Base-by-base conservation (phyloP, 2,797 vertebrate genomes). In the Falco cherrug region DNA sequence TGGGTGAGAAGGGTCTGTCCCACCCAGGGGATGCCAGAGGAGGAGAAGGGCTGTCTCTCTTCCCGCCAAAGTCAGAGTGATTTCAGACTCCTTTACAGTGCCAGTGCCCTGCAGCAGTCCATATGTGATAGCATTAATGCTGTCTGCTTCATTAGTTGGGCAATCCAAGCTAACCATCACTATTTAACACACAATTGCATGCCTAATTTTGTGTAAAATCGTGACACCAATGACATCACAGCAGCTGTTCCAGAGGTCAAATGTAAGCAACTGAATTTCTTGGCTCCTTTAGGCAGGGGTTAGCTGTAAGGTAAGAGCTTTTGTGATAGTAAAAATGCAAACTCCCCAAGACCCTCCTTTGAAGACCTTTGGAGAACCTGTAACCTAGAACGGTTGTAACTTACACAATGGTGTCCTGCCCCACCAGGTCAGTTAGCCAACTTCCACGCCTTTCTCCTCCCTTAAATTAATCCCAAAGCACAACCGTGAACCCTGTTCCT, bases 191-290 rank as follows among this genome's bases (percentile, higher is more conserved):
- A 93, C 92, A 98, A 98, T 98, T 98, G 95, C 97, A 97, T 73
- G 61, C 86, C 97, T 98, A 98, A 98, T 98, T 97, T 97, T 98
- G 97, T 97, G 89, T 98, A 97, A 98, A 98, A 98, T 96, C 96
- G n/a, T 98, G 93, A 89, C 83, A 92, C 93, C 98, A 98, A 97
- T 98, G 97, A 97, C 95, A 97, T 98, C 97, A 97, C 77, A 64
- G 43, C 61, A 61, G 12, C 45, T 16, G 8, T 6, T 73, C 45
- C 60, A 92, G 97, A 98, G 97, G 97, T 97, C 83, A 97, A 19
- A 75, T 63, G 41, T 48, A 65, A 88, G 60, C 11, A 3, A 33
- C 86, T 80, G 18, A 83, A 78, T 56, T 63, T 71, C 70, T 19
- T 28, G 53, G 50, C 48, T 90, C 64, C 35, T 95, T 89, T 65